Evolutionary conservation across 2,797 vertebrate genomes (phyloP).

Genomic region (Coluber constrictor): DNA sequence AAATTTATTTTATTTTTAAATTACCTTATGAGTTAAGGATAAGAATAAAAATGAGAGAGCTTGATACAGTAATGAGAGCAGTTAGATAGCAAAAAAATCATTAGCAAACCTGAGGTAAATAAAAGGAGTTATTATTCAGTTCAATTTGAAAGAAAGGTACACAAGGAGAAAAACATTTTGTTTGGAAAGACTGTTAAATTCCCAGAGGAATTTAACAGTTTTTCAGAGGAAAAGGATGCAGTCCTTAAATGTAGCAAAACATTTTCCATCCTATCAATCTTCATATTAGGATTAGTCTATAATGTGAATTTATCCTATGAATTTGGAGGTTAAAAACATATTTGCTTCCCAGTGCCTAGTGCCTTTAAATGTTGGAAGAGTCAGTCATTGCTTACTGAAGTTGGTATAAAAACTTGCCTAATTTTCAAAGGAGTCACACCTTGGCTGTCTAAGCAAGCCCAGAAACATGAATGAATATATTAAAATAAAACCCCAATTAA

Average conservation of each 20-base stretch:
- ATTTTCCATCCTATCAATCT: background rate
- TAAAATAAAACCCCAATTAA: background rate
- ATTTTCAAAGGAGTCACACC: background rate
- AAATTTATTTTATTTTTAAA: background rate
- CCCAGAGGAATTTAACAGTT: background rate
- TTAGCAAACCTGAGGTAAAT: background rate
- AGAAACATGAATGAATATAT: background rate
- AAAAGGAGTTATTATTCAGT: background rate
- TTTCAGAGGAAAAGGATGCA: background rate
- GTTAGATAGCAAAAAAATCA: background rate
- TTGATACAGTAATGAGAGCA: background rate
- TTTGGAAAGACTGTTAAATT: background rate
- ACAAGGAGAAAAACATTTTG: background rate
- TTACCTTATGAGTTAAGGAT: background rate
- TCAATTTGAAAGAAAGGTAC: background rate
- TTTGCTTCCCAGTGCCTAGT: background rate
- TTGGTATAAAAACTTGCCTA: background rate
- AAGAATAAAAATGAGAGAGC: background rate
- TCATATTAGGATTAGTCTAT: background rate
- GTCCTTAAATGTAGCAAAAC: background rate
- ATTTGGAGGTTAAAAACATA: background rate
- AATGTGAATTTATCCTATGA: background rate
- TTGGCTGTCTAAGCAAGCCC: background rate
- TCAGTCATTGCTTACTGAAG: background rate
- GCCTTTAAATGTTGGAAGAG: background rate